Base-by-base conservation (phyloP, 2,888 invertebrate species). In the Chelonus formosanus region DNA sequence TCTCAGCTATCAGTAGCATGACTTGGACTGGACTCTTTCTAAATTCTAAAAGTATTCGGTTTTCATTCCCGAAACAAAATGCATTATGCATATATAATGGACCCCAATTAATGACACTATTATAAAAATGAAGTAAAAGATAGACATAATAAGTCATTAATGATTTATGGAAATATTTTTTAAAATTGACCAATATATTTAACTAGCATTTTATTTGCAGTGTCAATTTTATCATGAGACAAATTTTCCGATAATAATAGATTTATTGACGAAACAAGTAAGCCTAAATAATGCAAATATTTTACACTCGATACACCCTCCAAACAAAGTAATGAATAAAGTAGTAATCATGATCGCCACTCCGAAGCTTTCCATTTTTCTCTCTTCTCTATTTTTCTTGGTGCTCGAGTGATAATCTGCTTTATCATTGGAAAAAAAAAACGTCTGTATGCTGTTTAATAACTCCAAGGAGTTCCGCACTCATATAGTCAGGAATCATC, bases 401-500 rank as follows among this genome's bases (percentile, higher is more conserved):
- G 48, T 48, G 48, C n/a, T 20, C 48, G 48, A 4, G 10, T 48
- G 5, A 48, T 55, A 64, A 36, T 35, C 58, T 20, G 45, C 3
- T 40, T 40, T 40, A 3, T 1, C 6, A 3, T 2, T 3, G 35
- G 53, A 2, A 45, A 6, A 52, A 31, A 53, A 31, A 54, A 36
- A 54, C 3, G 54, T 54, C 34, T 8, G 59, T 54, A 44, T 65
- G 63, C 20, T 58, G 59, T 36, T 47, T 43, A 6, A 50, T 65
- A 3, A 68, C 67, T 44, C 72, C 73, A 6, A 72, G 45, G 8
- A 64, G 59, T 50, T 67, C 44, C 20, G 57, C 55, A 54, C 72
- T 72, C 69, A 73, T 70, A 47, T 67, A 69, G 59, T 73, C 70
- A 2, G 68, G 69, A n/a, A 67, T 55, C 69, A 69, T 69, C n/a